Evolutionary conservation across 2,113 vertebrate genomes (phyloP).

Genomic region (Pogonocichla stellata): DNA sequence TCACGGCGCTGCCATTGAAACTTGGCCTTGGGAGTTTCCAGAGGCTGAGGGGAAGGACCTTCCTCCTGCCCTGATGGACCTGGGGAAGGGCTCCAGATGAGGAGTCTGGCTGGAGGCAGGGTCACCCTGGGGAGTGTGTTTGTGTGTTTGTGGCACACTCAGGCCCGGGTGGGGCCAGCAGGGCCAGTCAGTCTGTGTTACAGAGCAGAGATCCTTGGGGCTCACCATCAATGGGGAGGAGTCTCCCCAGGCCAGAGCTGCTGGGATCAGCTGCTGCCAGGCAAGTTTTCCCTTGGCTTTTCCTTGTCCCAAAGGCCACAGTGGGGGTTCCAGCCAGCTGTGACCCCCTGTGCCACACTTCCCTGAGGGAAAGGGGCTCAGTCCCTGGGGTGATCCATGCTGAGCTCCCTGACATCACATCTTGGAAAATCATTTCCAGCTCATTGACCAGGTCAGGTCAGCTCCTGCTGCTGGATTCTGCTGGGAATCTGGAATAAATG

Average conservation of each 20-base stretch:
- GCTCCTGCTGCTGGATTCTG: neutral
- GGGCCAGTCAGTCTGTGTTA: too few species aligned
- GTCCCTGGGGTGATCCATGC: neutral
- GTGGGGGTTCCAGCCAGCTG: neutral
- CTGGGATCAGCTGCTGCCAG: too few species aligned
- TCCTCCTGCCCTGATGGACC: neutral
- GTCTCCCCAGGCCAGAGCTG: neutral
- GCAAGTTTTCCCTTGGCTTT: neutral
- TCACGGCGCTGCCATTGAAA: neutral
- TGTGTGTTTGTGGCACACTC: neutral
- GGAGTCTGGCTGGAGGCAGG: neutral
- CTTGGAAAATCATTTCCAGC: conserved; percentile 25
- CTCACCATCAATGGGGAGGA: neutral
- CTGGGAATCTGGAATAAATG: conserved; percentile 10
- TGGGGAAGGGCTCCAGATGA: neutral
- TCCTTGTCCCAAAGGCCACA: neutral
- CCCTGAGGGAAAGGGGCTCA: neutral
- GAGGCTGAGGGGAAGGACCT: neutral
- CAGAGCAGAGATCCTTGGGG: too few species aligned
- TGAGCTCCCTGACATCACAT: neutral
- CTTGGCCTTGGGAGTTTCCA: neutral
- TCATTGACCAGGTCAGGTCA: neutral
- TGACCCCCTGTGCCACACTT: neutral
- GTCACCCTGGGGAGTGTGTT: neutral
- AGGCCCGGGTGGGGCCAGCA: neutral